Percentiles rank a stretch among this genome's conserved stretches.
Evolutionary conservation across 2,888 invertebrate species (phyloP).

Genomic region (Scaeva pyrastri): DNA sequence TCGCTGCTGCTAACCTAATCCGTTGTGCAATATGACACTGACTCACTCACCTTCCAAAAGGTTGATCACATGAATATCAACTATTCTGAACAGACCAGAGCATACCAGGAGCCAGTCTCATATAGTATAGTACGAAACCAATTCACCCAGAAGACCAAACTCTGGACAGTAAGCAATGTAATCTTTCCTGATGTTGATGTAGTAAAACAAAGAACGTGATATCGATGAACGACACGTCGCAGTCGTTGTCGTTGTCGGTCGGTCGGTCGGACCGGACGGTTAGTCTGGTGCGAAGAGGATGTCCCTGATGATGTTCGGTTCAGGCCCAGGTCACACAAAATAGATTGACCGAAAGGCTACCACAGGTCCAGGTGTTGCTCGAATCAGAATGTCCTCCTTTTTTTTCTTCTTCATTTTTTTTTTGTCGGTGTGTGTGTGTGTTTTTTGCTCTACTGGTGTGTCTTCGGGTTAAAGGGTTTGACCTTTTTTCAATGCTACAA

Average conservation of each 20-base stretch:
- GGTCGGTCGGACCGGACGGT: too few species aligned
- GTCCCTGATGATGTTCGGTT: slow-evolving; percentile 12
- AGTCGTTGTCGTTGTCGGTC: not conserved
- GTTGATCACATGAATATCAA: slow-evolving; percentile 64
- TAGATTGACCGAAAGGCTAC: slow-evolving; percentile 13
- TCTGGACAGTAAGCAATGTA: slow-evolving; percentile 37
- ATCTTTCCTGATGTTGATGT: slow-evolving; percentile 54
- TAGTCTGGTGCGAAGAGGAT: not conserved
- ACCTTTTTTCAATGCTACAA: slow-evolving; percentile 48
- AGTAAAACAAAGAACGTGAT: slow-evolving; percentile 69
- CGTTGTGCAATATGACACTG: slow-evolving; percentile 26
- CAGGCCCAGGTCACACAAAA: slow-evolving; percentile 39
- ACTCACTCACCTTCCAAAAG: slow-evolving; percentile 6
- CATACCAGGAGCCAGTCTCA: not conserved
- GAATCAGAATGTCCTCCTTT: slow-evolving; percentile 7
- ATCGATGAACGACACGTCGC: slow-evolving; percentile 32
- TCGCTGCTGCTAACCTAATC: not conserved
- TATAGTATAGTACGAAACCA: not conserved
- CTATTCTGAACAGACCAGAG: slow-evolving; percentile 40
- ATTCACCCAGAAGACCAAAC: slow-evolving; percentile 31
- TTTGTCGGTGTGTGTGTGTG: too few species aligned
- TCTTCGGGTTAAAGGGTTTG: slow-evolving; percentile 42
- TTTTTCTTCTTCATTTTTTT: too few species aligned
- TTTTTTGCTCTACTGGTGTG: not conserved
- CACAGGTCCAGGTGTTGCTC: slow-evolving; percentile 50